Base-by-base conservation (phyloP, 2,888 invertebrate species). In the Chrysopilus asiliformis region DNA sequence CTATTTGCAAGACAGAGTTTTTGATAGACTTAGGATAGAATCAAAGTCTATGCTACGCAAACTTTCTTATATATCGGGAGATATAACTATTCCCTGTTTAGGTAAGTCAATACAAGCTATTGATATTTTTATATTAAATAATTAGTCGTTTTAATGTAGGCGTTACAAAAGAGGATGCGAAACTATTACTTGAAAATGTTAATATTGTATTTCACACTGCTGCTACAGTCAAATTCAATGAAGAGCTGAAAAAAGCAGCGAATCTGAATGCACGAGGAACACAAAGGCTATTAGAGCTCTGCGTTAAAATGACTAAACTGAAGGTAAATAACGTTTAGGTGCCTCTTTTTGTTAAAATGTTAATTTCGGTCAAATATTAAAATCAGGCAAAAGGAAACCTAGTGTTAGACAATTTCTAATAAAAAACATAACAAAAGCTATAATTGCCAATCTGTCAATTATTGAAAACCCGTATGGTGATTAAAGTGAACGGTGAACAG, bases 181-280 rank as follows among this genome's bases (percentile, higher is more conserved):
- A 64, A 27, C 63, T 72, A 42, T 57, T 86, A 12, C 62, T 65
- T 13, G 68, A 74, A 4, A 71, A 76, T 31, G 82, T 91, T 10
- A 76, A 86, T 24, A 71, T 87, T 10, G 84, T 95, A 36, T 90
- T 95, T 62, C 95, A 97, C 60, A 86, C 90, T 15, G 97, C 95
- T 0, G 95, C 95, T 0, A 95, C 95, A 0, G 89, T 97, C 13
- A 76, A 82, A 49, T 97, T 97, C 58, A 85, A 93, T 49, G 95
- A 97, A 55, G 79, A 83, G 1, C 70, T 97, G 17, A 82, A 82
- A 58, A 72, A 80, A 3, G 89, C 95, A 0, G 76, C 93, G 0
- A 76, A 79, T 38, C 73, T 94, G 53, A 97, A 97, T 59, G 84
- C 94, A 0, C 71, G 82, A 32, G 94, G 90, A 18, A 93, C 93